Base-by-base conservation (phyloP, 2,888 invertebrate species). In the Lasioglossum leucozonium region DNA sequence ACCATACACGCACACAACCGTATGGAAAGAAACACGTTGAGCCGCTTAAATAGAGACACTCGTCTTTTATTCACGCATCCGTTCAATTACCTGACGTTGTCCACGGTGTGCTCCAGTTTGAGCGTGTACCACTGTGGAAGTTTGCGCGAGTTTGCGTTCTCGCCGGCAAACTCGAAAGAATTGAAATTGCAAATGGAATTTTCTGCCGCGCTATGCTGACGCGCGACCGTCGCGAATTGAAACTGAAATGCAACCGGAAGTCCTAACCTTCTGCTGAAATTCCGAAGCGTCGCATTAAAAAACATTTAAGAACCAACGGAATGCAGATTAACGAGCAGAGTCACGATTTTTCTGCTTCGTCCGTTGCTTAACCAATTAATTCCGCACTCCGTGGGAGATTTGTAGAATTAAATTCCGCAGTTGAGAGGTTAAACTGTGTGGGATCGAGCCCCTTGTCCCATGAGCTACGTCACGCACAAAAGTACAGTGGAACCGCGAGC, bases 51-150 rank as follows among this genome's bases (percentile, higher is more conserved):
- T 11, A 40, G 30, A 40, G 30, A 22, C 11, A n/a, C 26, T 44
- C 51, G n/a, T 34, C 65, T 77, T 67, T 44, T 76, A 71, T 71
- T 76, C 62, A 72, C 13, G 47, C n/a, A 51, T 37, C n/a, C n/a
- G 65, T 65, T 65, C 65, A 51, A 73, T 47, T 81, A 72, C 44
- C 58, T 37, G 26, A 58, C 47, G 51, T 65, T 18, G 30, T 37
- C 26, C 30, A 40, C 22, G 22, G 34, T 26, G 65, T 18, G 34
- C 34, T 65, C 65, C 65, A 34, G 34, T 65, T 65, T 13, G 26
- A 58, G 16, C 58, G 58, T 16, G 30, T 5, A 16, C 58, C 2
- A 16, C 58, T 6, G 65, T 65, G 34, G 34, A 10, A 58, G 58
- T 58, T 58, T 26, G 58, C 58, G 13, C 2, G 58, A 26, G 58